Percentiles rank a stretch among this genome's conserved stretches.
Evolutionary conservation across 2,113 vertebrate species (phyloP).

Genomic region (Chitala chitala): DNA sequence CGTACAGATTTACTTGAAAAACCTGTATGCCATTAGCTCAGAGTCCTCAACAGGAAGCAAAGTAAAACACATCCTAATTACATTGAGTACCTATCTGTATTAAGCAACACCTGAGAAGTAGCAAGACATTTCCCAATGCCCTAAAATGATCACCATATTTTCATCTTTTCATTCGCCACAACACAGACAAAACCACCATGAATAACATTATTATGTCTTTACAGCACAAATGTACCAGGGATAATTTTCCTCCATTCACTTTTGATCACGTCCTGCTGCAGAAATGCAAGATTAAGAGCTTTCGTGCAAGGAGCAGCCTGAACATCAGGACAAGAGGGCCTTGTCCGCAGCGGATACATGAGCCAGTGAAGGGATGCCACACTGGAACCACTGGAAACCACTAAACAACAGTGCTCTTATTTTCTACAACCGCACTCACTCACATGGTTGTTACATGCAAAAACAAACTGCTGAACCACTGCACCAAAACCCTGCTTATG

Average conservation of each 20-base stretch:
- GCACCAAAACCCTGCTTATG: background rate
- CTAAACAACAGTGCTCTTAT: background rate
- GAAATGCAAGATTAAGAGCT: background rate
- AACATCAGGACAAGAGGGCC: background rate
- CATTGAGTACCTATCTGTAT: background rate
- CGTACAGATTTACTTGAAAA: background rate
- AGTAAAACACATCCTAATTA: background rate
- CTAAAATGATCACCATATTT: constrained; percentile 1
- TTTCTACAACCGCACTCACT: background rate
- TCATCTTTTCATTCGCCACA: background rate
- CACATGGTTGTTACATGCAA: background rate
- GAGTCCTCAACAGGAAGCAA: background rate
- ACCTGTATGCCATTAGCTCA: background rate
- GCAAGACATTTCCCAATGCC: background rate
- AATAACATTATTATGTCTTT: constrained; percentile 8
- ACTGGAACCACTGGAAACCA: background rate
- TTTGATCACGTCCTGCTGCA: background rate
- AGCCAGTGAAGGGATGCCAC: background rate
- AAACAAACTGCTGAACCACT: background rate
- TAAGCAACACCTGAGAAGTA: background rate
- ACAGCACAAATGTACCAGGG: background rate
- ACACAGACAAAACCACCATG: constrained; percentile 6
- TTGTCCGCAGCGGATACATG: background rate
- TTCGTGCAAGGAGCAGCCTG: background rate
- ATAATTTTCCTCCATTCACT: background rate